These are phyloP conservation scores for Epinephelus fuscoguttatus DNA, from an alignment of 2,113 vertebrate species.

Conservation along the genomic window DNA sequence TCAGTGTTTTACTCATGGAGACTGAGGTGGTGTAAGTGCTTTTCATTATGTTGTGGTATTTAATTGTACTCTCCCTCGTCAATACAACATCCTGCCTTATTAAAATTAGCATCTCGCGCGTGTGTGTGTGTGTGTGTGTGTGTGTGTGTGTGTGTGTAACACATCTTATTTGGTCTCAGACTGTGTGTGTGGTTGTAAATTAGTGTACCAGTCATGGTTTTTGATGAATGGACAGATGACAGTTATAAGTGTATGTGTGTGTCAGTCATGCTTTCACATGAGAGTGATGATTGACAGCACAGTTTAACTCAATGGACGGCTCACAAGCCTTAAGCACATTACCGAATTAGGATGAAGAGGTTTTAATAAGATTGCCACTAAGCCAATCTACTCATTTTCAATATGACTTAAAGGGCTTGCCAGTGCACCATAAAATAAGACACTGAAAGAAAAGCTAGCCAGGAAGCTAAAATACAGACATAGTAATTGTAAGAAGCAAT, in stretches of 20 bases:
- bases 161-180: background rate
- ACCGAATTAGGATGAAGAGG: constrained; percentile 61
- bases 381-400: constrained; percentile 49
- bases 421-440: constrained; percentile 33
- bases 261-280: constrained; percentile 54
- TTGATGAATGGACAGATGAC: constrained; percentile 42
- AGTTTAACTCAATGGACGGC: constrained; percentile 41
- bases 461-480: background rate
- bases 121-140: too few relatives aligned
- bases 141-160: background rate
- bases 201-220: background rate
- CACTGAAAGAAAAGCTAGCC: background rate
- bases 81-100: background rate
- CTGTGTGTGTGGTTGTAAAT: background rate
- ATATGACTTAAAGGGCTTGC: constrained; percentile 29
- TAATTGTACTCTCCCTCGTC: background rate
- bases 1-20: background rate
- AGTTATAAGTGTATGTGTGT: constrained; percentile 19
- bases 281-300: constrained; percentile 53
- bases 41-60: background rate
- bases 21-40: background rate
- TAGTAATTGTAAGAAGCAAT: too few relatives aligned
- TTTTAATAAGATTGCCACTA: constrained; percentile 63
- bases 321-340: constrained; percentile 66
- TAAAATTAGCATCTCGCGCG: background rate